Base-by-base conservation (phyloP, 2,113 vertebrate genomes). In the Pao palembangensis region DNA sequence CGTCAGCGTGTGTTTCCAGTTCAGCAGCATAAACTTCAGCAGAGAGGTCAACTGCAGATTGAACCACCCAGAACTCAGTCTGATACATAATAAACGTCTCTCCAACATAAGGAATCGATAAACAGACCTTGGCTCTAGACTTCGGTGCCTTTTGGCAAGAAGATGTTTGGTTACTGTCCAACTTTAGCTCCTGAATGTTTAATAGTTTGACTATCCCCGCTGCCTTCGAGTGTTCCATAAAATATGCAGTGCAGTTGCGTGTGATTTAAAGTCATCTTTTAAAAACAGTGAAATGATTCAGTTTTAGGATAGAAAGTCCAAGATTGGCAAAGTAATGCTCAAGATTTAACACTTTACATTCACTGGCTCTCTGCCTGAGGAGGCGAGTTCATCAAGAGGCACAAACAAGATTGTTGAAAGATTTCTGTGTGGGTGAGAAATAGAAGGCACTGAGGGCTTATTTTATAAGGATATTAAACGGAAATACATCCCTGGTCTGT, bases 61-160 rank as follows among this genome's bases (percentile, higher is more conserved):
- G 2, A 47, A 47, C 15, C n/a, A 58, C 63, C 75, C 15, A 75
- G 6, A n/a, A 73, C 73, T 55, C 64, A 51, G 70, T 50, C 58
- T 76, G 73, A 82, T 69, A 80, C 52, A 69, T 74, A 79, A 74
- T 80, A 78, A 84, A 79, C 69, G 83, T 67, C 70, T 17, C 76
- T 52, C 43, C 58, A 65, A 64, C 57, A 51, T 54, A 41, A 58
- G 59, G 71, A 77, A 84, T 85, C 79, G 66, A 81, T 85, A 71
- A 74, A 48, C 19, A 72, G 64, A 74, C 79, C 78, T 74, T 71
- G 66, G 64, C 64, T 76, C 21, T 62, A 58, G 74, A 79, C 67
- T 76, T 65, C 69, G 23, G 0, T 57, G 51, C 58, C 64, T 63
- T 62, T 59, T 83, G 76, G 81, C 81, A 65, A 8, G 1, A 51